These are phyloP conservation scores for Neotoxoptera formosana DNA, from an alignment of 1,140 invertebrate species.

Conservation along the genomic window DNA sequence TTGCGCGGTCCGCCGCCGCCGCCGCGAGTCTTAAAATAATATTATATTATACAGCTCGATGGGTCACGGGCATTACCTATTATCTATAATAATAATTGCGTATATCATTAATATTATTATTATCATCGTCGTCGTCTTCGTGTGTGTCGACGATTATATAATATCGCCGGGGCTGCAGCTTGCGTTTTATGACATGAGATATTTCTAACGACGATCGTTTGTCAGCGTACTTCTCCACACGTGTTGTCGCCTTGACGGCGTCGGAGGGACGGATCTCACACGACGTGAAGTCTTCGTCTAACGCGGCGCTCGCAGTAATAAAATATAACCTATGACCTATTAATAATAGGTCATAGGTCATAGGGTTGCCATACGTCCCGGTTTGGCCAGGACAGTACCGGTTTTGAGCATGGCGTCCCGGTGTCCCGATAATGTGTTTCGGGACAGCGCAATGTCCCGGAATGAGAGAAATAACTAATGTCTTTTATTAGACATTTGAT, in stretches of 20 bases:
- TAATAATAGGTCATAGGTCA: too few relatives aligned
- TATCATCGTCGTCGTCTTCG: neutral
- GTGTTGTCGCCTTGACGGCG: too few relatives aligned
- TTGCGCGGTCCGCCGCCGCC: neutral
- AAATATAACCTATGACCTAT: too few relatives aligned
- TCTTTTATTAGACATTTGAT: too few relatives aligned
- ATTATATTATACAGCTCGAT: neutral
- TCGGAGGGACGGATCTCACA: neutral
- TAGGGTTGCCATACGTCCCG: too few relatives aligned
- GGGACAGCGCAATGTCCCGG: too few relatives aligned
- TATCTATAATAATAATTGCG: neutral
- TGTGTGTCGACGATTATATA: neutral
- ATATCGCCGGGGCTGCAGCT: neutral
- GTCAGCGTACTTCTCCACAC: neutral
- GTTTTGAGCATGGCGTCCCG: too few relatives aligned
- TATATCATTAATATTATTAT: neutral
- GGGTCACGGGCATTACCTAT: slow-evolving; percentile 14
- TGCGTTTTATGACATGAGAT: neutral
- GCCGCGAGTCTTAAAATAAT: neutral
- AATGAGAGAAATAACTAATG: too few relatives aligned
- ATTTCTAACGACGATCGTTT: neutral
- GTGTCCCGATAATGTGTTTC: too few relatives aligned
- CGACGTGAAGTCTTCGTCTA: too few relatives aligned
- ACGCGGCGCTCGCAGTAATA: too few relatives aligned
- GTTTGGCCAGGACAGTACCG: too few relatives aligned